Conservation (phyloP, 2,797 vertebrate species). For the Ciconia nigra region DNA sequence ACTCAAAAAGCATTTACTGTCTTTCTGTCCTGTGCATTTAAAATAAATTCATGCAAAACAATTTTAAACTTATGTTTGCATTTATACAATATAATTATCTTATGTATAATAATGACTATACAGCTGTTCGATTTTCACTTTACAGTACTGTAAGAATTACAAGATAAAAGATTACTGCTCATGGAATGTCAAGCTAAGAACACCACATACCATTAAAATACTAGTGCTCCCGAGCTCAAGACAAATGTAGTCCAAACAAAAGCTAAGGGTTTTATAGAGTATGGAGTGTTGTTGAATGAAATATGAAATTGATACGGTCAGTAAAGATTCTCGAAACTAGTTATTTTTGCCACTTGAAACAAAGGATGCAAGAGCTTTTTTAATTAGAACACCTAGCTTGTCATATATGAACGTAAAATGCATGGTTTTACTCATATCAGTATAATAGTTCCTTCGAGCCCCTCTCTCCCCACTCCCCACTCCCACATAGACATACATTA, state of each 20-base stretch:
- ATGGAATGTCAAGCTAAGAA: neutral
- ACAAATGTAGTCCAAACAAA: neutral
- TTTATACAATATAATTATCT: neutral
- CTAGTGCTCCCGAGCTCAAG: neutral
- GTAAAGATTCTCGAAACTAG: neutral
- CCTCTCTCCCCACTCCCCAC: neutral
- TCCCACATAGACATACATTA: conserved; percentile 33
- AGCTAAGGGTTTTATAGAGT: neutral
- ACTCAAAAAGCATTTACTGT: neutral
- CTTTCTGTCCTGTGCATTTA: neutral
- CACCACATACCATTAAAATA: neutral
- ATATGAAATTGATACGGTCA: neutral
- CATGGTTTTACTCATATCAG: neutral
- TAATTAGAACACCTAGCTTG: neutral
- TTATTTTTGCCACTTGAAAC: neutral
- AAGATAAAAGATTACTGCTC: neutral
- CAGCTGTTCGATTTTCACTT: neutral
- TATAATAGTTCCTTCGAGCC: neutral
- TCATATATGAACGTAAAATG: neutral
- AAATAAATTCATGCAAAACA: neutral
- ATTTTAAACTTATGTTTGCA: neutral
- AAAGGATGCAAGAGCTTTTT: neutral
- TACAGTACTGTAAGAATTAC: neutral
- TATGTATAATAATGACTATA: neutral
- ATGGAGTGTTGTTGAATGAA: neutral